phyloP scores from a whole-genome alignment of 2,113 vertebrate species.

The Psophia crepitans region DNA sequence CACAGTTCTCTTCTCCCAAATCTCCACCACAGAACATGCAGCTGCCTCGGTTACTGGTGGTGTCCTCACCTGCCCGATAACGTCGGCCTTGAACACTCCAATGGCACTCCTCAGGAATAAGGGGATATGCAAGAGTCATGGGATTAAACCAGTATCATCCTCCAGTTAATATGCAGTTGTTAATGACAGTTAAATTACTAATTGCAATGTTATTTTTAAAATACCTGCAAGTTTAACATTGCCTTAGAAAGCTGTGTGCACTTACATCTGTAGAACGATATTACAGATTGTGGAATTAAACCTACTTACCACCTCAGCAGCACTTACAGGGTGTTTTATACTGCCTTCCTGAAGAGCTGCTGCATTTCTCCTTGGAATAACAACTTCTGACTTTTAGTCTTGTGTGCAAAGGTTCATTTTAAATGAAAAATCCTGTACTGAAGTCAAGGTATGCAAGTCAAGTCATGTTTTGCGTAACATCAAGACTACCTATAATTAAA shows the following conservation, averaged over 20 bases:
- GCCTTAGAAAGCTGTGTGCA: neutral
- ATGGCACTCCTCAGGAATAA: neutral
- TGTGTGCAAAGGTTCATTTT: neutral
- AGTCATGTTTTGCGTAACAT: neutral
- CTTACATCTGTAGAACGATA: neutral
- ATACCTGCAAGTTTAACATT: neutral
- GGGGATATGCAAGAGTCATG: neutral
- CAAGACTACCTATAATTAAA: constrained; percentile 6
- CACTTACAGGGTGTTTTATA: neutral
- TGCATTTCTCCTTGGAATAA: neutral
- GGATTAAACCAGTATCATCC: neutral
- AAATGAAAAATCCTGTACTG: neutral
- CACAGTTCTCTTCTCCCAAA: neutral
- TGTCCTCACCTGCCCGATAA: accelerated
- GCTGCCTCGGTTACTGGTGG: neutral
- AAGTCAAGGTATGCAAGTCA: neutral
- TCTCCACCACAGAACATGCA: neutral
- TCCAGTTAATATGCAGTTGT: neutral
- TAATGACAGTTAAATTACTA: neutral
- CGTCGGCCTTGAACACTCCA: neutral
- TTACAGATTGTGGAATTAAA: neutral
- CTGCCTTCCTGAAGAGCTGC: neutral
- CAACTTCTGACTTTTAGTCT: neutral
- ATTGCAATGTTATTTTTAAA: neutral
- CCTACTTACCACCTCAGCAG: neutral